Evolutionary conservation across 2,113 vertebrate genomes (phyloP), one percentile per base, ranked within the genome.

Genomic region (Nothobranchius kuhntae): DNA sequence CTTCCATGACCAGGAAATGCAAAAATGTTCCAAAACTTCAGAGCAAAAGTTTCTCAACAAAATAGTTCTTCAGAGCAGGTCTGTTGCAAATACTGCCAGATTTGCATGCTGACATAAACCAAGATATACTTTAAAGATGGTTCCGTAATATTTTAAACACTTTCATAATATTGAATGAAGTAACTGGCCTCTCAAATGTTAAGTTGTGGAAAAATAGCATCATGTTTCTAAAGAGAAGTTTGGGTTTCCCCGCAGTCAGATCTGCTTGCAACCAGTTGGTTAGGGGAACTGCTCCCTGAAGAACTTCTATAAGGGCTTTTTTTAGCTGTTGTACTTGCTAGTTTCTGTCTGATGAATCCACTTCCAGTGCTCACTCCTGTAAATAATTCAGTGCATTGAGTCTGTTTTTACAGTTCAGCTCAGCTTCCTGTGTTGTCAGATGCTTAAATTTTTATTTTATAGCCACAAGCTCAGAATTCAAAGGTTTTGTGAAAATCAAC

Each of bases 221-320:
- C 61, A 2, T 44, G 17, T 59, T 26, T 75, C 6, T 9, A 30
- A 5, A 60, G 24, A 65, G 45, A 77, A 66, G 58, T 68, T 40
- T 9, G 50, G 35, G 2, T 67, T 78, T 85, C 53, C 54, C 60
- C 38, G 13, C 15, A 17, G n/a, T 54, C 48, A 13, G 38, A 67
- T 21, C 50, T 42, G 67, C 53, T 53, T 62, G 3, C 13, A 50
- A 36, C 9, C 15, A 46, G 9, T 65, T 60, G 42, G n/a, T 53
- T 45, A 53, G 61, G 68, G 77, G 75, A 78, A 76, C 53, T 72
- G 73, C n/a, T 59, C 65, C 69, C 38, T 21, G 14, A 64, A 15
- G 6, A 24, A 26, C 65, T 81, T 70, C 62, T 60, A 78, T 57
- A 26, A 45, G 11, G 9, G 10, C 30, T 48, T 45, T 4, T 53